These are phyloP conservation scores for Bimastos eiseni DNA, from an alignment of 2,888 invertebrate genomes.

Conservation along the genomic window DNA sequence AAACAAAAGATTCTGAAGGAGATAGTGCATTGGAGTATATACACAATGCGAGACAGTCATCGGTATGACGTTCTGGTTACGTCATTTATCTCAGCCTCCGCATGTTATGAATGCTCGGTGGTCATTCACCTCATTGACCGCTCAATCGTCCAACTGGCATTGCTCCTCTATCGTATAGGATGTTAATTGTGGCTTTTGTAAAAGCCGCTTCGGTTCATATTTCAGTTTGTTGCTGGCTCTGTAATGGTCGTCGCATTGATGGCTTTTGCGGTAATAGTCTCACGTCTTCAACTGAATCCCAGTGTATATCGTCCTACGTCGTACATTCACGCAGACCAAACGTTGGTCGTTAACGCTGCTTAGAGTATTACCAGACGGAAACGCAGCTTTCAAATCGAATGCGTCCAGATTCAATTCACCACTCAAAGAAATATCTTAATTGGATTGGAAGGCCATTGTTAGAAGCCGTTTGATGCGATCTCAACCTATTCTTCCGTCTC, in stretches of 20 bases:
- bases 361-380: not conserved
- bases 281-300: not conserved
- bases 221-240: not conserved
- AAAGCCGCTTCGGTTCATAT: not conserved
- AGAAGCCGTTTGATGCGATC: not conserved
- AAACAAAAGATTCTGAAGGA: not conserved
- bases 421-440: not conserved
- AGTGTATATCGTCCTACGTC: not conserved
- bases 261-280: not conserved
- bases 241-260: not conserved
- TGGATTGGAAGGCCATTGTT: constrained; percentile 5
- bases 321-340: too few relatives aligned
- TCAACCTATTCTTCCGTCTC: not conserved
- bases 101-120: too few relatives aligned
- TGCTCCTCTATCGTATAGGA: not conserved
- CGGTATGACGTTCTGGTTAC: too few relatives aligned
- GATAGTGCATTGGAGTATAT: too few relatives aligned
- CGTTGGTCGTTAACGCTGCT: not conserved
- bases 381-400: not conserved
- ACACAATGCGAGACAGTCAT: too few relatives aligned
- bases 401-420: not conserved
- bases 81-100: too few relatives aligned
- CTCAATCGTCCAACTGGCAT: too few relatives aligned
- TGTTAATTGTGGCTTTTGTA: not conserved
- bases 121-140: too few relatives aligned